Conservation (phyloP, 2,113 vertebrate genomes). For the Thomomys bottae region DNA sequence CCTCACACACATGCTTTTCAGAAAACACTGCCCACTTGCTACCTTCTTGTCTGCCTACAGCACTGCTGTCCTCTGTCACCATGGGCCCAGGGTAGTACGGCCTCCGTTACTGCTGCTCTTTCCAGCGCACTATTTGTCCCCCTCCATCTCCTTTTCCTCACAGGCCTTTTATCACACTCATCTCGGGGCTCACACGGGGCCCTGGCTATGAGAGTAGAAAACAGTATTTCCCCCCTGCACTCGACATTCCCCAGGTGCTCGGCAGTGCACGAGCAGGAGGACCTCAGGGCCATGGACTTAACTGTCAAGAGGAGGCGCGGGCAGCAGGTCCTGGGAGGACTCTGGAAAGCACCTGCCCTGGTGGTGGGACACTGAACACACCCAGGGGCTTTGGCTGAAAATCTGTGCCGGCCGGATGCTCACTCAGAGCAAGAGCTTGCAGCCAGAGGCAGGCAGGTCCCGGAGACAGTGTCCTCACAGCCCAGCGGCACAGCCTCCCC, state of each 20-base stretch:
- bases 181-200: background rate
- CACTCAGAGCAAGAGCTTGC: background rate
- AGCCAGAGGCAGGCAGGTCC: background rate
- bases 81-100: background rate
- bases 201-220: background rate
- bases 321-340: background rate
- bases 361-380: rapidly evolving
- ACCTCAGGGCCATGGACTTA: background rate
- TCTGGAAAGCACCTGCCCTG: background rate
- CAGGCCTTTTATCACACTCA: background rate
- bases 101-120: background rate
- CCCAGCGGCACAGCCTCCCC: conserved; percentile 29
- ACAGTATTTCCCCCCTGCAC: background rate
- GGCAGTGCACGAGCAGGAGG: background rate
- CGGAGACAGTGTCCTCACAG: too few species aligned
- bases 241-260: background rate
- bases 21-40: too few species aligned
- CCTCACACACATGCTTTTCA: background rate
- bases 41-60: background rate
- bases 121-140: background rate
- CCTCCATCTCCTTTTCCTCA: background rate
- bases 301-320: background rate
- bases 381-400: background rate
- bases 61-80: background rate
- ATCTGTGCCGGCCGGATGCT: background rate